Base-by-base conservation (phyloP, 2,113 vertebrate species). In the Oxyruncus cristatus region DNA sequence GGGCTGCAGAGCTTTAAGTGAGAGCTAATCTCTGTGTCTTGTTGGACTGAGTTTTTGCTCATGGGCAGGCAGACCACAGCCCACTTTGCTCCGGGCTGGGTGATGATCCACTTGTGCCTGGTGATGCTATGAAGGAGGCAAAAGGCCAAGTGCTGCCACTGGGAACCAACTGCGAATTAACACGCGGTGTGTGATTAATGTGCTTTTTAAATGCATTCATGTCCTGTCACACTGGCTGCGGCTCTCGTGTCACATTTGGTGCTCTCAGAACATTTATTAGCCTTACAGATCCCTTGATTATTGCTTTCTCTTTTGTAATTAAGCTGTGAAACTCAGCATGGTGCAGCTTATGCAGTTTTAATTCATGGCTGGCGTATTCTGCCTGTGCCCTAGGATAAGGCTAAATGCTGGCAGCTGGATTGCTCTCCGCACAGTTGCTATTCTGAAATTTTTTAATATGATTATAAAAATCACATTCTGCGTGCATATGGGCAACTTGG, bases 221-320 rank as follows among this genome's bases (percentile, higher is more conserved):
- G 96, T 94, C 92, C 93, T 94, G 92, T 42, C 26, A 0, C 88
- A 35, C 80, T 79, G 91, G 83, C 92, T 95, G 88, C 0, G 11
- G 92, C 73, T 89, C 66, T 89, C 18, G 80, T 95, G 92, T 92
- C 96, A 82, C 96, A 72, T 90, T 93, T 32, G 5, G 83, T 78
- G 92, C 72, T 92, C 88, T 89, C 91, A n/a, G 95, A 96, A 91
- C 95, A 53, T 61, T 89, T 93, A 96, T 97, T 96, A 95, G 95
- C 95, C 86, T 81, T 79, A 92, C 77, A 85, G 93, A 96, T 96
- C 95, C 95, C 95, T 78, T 96, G 93, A 94, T 96, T 96, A 96
- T 88, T 86, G 61, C 95, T 92, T 94, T 96, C 92, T 89, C 80
- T 94, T 90, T 89, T 62, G 55, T 97, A 97, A 97, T 97, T 96